These are phyloP conservation scores for Hipparchia semele DNA, from an alignment of 2,888 invertebrate species.

Conservation along the genomic window DNA sequence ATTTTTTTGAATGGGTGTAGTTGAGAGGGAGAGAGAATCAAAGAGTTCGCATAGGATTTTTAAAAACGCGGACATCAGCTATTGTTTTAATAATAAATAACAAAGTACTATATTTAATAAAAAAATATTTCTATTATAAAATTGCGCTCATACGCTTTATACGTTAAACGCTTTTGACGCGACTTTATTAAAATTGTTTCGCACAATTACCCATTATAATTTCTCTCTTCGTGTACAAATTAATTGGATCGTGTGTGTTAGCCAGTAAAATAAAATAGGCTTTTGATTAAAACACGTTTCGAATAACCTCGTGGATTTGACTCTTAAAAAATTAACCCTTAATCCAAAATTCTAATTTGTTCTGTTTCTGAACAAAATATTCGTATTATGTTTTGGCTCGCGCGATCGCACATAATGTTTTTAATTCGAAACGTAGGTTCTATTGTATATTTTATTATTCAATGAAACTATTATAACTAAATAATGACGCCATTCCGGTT, in stretches of 20 bases:
- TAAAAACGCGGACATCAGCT: no score
- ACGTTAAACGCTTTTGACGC: constrained; percentile 5
- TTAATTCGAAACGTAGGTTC: not conserved
- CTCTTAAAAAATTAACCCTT: constrained; percentile 17
- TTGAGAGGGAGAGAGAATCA: no score
- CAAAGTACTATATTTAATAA: no score
- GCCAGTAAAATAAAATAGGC: constrained; percentile 27
- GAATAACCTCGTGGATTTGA: constrained; percentile 25
- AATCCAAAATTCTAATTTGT: not conserved
- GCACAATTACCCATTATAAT: constrained; percentile 18
- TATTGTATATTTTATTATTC: not conserved
- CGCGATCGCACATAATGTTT: not conserved
- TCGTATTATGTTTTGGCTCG: not conserved
- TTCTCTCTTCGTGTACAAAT: constrained; percentile 28
- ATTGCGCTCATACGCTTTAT: not conserved
- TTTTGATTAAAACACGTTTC: constrained; percentile 34
- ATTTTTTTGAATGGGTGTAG: no score
- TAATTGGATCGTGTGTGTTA: constrained; percentile 26
- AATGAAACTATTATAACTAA: no score
- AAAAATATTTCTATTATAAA: not conserved
- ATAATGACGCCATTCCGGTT: no score
- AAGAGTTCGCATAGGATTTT: no score
- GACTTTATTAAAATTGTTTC: constrained; percentile 22
- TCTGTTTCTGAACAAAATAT: not conserved
- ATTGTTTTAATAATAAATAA: no score